These are phyloP conservation scores for Deroplatys truncata DNA, from an alignment of 2,888 invertebrate genomes.

Conservation along the genomic window DNA sequence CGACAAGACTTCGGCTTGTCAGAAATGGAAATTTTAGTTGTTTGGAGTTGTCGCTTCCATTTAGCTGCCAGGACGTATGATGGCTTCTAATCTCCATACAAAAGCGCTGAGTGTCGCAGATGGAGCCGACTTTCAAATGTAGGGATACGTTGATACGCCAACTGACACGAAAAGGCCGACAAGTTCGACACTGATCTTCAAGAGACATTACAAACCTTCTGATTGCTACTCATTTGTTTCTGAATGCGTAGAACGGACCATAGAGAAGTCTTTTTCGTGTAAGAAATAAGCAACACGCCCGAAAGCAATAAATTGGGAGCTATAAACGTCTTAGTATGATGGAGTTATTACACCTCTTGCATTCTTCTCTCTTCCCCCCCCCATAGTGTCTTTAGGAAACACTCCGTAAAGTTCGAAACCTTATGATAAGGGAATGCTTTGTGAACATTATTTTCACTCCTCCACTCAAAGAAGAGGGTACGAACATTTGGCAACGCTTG, in stretches of 20 bases:
- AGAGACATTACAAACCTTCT: no score
- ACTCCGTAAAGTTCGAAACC: background rate
- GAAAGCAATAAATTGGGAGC: no score
- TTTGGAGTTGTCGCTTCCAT: background rate
- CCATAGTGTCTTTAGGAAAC: background rate
- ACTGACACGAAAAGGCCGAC: no score
- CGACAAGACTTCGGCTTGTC: background rate
- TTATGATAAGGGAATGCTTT: background rate
- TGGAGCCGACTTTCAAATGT: no score
- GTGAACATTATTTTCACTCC: no score
- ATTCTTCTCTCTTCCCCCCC: background rate
- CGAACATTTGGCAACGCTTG: no score
- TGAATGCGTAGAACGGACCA: background rate
- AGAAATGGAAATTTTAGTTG: background rate
- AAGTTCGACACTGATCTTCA: background rate
- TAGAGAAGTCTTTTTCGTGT: background rate
- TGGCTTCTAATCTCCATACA: background rate
- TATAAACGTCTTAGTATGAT: background rate
- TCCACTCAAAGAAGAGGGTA: no score
- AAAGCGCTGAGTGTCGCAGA: background rate
- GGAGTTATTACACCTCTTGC: background rate
- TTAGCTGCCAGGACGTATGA: background rate
- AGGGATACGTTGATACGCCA: no score
- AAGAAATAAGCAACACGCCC: background rate
- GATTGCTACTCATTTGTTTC: background rate